A percentile compares a stretch with the other conserved stretches of the same genome.
These are phyloP conservation scores for Arizona elegans DNA, from an alignment of 2,113 vertebrate species.

Conservation along the genomic window DNA sequence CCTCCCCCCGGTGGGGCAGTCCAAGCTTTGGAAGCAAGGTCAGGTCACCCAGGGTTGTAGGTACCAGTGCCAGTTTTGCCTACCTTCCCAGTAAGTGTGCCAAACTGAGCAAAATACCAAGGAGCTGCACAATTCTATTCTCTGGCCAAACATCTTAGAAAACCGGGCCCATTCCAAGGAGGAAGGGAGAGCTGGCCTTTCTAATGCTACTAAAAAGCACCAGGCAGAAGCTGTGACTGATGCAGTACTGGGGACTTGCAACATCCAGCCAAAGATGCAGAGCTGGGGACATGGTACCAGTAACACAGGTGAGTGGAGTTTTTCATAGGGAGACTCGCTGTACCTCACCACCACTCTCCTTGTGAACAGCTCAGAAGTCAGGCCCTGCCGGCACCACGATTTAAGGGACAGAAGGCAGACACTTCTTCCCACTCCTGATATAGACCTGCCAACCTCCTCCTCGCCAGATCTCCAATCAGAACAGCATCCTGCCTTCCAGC, in stretches of 20 bases:
- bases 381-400: background rate
- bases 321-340: background rate
- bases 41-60: background rate
- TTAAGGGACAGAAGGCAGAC: background rate
- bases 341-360: background rate
- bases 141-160: background rate
- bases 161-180: background rate
- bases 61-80: background rate
- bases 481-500: background rate
- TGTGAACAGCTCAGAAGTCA: background rate
- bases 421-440: background rate
- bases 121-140: background rate
- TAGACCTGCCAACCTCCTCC: background rate
- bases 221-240: background rate
- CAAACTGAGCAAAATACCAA: background rate
- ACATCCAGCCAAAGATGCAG: background rate
- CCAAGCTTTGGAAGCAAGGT: background rate
- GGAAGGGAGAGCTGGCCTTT: background rate
- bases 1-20: background rate
- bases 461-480: background rate
- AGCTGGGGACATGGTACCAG: background rate
- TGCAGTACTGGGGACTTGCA: background rate
- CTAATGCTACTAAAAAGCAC: background rate
- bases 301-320: background rate
- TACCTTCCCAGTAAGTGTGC: background rate